A percentile compares a stretch with the other conserved stretches of the same genome.
Conservation (phyloP, 2,888 invertebrate genomes). For the Branchellion lobata region DNA sequence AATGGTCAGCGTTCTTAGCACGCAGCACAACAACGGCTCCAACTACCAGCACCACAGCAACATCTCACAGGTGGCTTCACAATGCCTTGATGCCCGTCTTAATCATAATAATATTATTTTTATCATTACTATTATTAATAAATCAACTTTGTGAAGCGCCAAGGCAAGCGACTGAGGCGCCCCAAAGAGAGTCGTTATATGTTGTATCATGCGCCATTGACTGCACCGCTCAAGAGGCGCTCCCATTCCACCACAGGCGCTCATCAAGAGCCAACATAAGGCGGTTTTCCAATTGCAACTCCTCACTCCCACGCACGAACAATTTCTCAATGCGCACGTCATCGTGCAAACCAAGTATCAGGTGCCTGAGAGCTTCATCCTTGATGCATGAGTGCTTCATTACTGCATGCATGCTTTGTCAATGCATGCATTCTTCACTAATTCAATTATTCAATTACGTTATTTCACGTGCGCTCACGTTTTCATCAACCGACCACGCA, state of each 20-base stretch:
- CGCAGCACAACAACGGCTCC: conserved; percentile 1
- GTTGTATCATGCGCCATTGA: too few relatives aligned
- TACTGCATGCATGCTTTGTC: neutral
- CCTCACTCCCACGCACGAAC: neutral
- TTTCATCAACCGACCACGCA: conserved; percentile 49
- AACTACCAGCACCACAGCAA: conserved; percentile 11
- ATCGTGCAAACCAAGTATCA: conserved; percentile 6
- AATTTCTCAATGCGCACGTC: neutral
- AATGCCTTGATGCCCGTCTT: too few relatives aligned
- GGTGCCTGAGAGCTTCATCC: neutral
- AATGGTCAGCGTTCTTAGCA: neutral
- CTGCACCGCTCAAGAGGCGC: too few relatives aligned
- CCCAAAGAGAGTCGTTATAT: too few relatives aligned
- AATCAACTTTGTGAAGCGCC: too few relatives aligned
- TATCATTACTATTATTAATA: neutral
- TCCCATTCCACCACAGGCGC: neutral
- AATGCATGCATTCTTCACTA: neutral
- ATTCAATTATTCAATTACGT: neutral
- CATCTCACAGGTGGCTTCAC: conserved; percentile 7
- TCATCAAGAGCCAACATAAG: neutral
- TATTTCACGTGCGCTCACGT: neutral
- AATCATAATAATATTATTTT: neutral
- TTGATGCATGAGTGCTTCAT: neutral
- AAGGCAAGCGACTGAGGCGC: too few relatives aligned
- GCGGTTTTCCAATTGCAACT: conserved; percentile 1